Percentiles rank a stretch among this genome's conserved stretches.
These are phyloP conservation scores for Drosophila nannoptera DNA, from an alignment of 1,140 invertebrate species.

Conservation along the genomic window DNA sequence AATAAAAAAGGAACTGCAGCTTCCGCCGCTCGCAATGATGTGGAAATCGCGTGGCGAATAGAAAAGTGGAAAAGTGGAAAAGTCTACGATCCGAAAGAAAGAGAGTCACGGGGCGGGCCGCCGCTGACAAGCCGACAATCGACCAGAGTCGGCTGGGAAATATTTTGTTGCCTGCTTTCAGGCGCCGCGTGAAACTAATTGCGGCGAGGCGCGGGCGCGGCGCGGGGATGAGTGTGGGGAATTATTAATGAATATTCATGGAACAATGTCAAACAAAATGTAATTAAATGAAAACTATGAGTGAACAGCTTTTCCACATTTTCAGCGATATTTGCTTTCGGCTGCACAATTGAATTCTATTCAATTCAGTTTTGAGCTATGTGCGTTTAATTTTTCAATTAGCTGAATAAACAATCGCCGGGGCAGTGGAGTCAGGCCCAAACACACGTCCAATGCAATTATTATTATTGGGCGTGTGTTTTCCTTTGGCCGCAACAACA, in stretches of 20 bases:
- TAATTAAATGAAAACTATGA: background rate
- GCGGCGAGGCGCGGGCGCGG: no score
- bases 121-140: no score
- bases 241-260: background rate
- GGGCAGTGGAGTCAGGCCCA: background rate
- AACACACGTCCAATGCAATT: conserved; percentile 1
- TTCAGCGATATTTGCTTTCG: background rate
- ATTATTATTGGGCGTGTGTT: background rate
- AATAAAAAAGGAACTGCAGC: conserved; percentile 13
- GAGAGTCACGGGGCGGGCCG: no score
- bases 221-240: no score
- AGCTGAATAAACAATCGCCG: conserved; percentile 47
- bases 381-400: conserved; percentile 57
- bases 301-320: background rate
- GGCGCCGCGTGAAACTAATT: background rate
- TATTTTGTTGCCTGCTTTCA: conserved; percentile 25
- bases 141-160: conserved; percentile 2
- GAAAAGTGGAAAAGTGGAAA: no score
- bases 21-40: no score
- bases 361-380: conserved; percentile 12
- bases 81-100: no score
- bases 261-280: background rate
- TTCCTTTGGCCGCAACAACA: background rate
- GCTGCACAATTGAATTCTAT: conserved; percentile 20
- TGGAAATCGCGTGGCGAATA: no score